Percentiles rank a stretch among this genome's conserved stretches.
These are phyloP conservation scores for Phycodurus eques DNA, from an alignment of 2,113 vertebrate genomes.

Conservation along the genomic window DNA sequence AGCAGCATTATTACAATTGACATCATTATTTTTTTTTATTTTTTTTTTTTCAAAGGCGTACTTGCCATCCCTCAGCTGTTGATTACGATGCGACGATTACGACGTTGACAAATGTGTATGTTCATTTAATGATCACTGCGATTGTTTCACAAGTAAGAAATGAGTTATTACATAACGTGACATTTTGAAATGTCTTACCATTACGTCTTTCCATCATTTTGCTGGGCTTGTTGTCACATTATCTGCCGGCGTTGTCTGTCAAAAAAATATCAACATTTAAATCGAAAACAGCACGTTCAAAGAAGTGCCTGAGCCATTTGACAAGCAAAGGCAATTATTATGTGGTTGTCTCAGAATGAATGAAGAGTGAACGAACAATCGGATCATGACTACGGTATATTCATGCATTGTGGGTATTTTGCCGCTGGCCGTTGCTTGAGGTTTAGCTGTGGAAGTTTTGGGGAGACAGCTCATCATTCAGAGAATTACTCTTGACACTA, in stretches of 20 bases:
- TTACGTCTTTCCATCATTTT: conserved; percentile 80
- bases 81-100: too few relatives aligned
- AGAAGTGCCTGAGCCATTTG: conserved; percentile 3
- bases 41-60: too few relatives aligned
- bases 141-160: too few relatives aligned
- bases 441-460: conserved; percentile 28
- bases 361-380: neutral
- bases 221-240: conserved; percentile 34
- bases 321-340: conserved; percentile 23
- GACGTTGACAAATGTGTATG: too few relatives aligned
- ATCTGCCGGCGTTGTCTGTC: conserved; percentile 44
- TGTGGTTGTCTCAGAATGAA: conserved; percentile 10
- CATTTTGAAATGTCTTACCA: conserved; percentile 66
- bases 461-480: neutral
- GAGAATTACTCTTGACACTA: conserved; percentile 1
- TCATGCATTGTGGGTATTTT: conserved; percentile 16
- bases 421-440: conserved; percentile 12
- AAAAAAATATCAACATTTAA: conserved; percentile 3
- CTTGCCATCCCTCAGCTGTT: too few relatives aligned
- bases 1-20: too few relatives aligned
- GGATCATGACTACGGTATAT: conserved; percentile 14
- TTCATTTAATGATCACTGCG: too few relatives aligned
- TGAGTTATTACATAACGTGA: neutral
- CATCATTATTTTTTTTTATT: too few relatives aligned
- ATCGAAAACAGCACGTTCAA: conserved; percentile 8